Base-by-base conservation (phyloP, 2,797 vertebrate species). In the Syngnathus acus region DNA sequence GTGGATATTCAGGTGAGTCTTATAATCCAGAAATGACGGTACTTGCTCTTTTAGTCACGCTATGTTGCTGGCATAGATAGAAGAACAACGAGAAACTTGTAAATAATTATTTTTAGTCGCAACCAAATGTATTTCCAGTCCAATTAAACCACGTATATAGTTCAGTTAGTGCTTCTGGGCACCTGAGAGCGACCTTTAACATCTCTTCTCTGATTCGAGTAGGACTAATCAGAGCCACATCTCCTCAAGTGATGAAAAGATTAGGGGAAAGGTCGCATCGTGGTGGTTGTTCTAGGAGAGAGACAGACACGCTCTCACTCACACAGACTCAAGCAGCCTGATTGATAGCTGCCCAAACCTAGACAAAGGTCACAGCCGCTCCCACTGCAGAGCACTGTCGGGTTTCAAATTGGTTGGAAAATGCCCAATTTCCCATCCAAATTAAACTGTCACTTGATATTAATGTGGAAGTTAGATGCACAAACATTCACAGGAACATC, bases 401-500 rank as follows among this genome's bases (percentile, higher is more conserved):
- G 32, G 0, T 72, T 74, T 73, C 75, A 85, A 84, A 89, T 81
- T 76, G 83, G 71, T 71, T 75, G 78, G 84, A 83, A 88, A 90
- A 84, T 85, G 84, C 82, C 78, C 84, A 84, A 89, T 89, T 90
- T 89, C 85, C 86, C 80, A 75, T 91, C 80, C 83, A 88, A 89
- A 91, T 91, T 88, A 89, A 91, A 92, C 85, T 90, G 90, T 90
- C 90, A 91, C 84, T 90, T 91, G 89, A 91, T 89, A 89, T 91
- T 88, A 90, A 90, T 87, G 84, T 81, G 83, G 83, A 90, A 82
- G 83, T 85, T 82, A 82, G 70, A 65, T 43, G 64, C 43, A 45
- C 9, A 45, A 11, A 45, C 43, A 13, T 66, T 70, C 42, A 70
- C 47, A 53, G 68, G 78, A 70, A 75, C 68, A 65, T 67, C 78